Evolutionary conservation across 2,888 invertebrate species (phyloP).

Genomic region (Sinopyrophorus schimmeli): DNA sequence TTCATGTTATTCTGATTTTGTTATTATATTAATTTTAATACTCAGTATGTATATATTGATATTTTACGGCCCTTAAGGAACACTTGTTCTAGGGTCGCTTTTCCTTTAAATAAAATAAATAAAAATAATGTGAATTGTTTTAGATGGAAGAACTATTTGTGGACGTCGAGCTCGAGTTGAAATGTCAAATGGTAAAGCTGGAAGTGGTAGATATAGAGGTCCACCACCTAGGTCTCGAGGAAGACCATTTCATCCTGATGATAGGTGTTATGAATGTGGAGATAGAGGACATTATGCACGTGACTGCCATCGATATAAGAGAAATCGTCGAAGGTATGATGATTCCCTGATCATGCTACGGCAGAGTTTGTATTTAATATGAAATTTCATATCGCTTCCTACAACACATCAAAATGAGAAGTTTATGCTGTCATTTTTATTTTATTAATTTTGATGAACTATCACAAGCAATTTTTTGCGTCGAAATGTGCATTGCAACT

Average conservation of each 20-base stretch:
- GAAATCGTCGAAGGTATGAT: slow-evolving; percentile 60
- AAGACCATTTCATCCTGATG: slow-evolving; percentile 85
- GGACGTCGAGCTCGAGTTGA: slow-evolving; percentile 90
- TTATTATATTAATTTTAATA: too few species aligned
- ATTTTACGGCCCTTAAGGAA: too few species aligned
- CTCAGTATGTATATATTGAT: too few species aligned
- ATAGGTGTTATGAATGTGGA: slow-evolving; percentile 93
- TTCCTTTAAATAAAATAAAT: too few species aligned
- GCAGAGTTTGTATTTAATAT: too few species aligned
- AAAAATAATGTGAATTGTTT: slow-evolving; percentile 35
- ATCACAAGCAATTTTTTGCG: slow-evolving; percentile 8
- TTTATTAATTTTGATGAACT: slow-evolving; percentile 7
- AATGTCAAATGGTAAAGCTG: slow-evolving; percentile 83
- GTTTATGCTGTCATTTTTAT: slow-evolving; percentile 16
- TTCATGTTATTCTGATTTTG: too few species aligned
- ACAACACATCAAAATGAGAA: slow-evolving; percentile 14
- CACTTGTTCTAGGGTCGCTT: too few species aligned
- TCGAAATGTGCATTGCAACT: slow-evolving; percentile 33
- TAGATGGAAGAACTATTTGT: slow-evolving; percentile 82
- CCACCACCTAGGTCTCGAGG: slow-evolving; percentile 66
- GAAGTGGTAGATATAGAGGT: slow-evolving; percentile 56
- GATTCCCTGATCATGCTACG: too few species aligned
- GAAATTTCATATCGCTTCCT: slow-evolving; percentile 15
- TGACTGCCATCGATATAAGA: slow-evolving; percentile 77
- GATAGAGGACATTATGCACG: slow-evolving; percentile 92